Conservation (phyloP, 2,113 vertebrate genomes). For the Ailurus styani region DNA sequence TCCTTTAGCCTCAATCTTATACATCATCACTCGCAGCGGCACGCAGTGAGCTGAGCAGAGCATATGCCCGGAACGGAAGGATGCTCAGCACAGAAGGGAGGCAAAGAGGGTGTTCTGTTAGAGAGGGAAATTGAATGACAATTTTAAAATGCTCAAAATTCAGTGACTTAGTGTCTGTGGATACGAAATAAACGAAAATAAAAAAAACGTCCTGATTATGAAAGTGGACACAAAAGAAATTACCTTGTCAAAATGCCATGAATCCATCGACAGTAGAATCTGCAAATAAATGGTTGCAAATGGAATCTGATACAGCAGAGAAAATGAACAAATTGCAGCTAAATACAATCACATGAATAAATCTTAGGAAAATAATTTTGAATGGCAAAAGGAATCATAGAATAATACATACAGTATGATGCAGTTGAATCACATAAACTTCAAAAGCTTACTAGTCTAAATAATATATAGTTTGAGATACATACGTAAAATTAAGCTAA, state of each 20-base stretch:
- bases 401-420: not conserved
- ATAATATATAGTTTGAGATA: not conserved
- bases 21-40: not conserved
- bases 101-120: not conserved
- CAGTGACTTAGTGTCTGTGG: not conserved
- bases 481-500: not conserved
- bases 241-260: not conserved
- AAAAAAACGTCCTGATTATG: not conserved
- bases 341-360: not conserved
- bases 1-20: not conserved
- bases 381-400: not conserved
- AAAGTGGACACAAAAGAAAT: not conserved
- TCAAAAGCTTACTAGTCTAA: not conserved
- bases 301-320: not conserved
- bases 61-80: not conserved
- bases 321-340: not conserved
- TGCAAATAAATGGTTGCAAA: not conserved
- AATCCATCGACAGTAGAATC: not conserved
- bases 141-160: not conserved
- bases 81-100: not conserved
- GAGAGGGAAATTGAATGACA: not conserved
- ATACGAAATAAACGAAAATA: not conserved
- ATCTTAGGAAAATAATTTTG: constrained; percentile 11
- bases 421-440: not conserved
- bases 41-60: not conserved